phyloP scores from a whole-genome alignment of 2,113 vertebrate species.

The Scolopax mira region DNA sequence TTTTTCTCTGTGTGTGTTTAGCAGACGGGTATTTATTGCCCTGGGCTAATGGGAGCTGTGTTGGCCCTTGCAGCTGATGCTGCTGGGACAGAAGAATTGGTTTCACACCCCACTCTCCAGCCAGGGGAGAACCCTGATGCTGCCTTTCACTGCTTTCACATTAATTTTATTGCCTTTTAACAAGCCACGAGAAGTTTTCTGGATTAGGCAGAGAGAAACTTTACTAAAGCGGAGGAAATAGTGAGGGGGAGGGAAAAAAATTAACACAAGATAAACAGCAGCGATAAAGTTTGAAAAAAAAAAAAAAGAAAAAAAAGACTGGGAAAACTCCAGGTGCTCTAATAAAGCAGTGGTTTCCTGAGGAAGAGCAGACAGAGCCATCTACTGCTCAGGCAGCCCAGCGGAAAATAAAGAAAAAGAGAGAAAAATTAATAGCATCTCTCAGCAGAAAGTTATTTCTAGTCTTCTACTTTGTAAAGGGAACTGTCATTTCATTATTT shows the following conservation, averaged over 20 bases:
- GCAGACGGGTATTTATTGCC: background rate
- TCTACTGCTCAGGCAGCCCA: background rate
- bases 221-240: background rate
- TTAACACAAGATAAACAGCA: background rate
- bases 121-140: background rate
- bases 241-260: background rate
- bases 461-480: slow-evolving; percentile 38
- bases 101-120: background rate
- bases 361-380: background rate
- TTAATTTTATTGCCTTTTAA: background rate
- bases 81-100: background rate
- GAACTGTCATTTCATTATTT: slow-evolving; percentile 57
- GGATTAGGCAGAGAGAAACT: background rate
- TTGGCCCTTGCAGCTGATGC: background rate
- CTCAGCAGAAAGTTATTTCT: slow-evolving; percentile 66
- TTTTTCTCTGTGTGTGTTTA: background rate
- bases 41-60: background rate
- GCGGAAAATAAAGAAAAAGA: no score
- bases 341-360: rapidly evolving
- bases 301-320: background rate
- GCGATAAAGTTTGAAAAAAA: background rate
- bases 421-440: slow-evolving; percentile 41
- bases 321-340: background rate
- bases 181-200: background rate
- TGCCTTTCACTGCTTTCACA: background rate